A percentile compares a stretch with the other conserved stretches of the same genome.
These are phyloP conservation scores for Proteles cristata DNA, from an alignment of 2,113 vertebrate species.

Conservation along the genomic window DNA sequence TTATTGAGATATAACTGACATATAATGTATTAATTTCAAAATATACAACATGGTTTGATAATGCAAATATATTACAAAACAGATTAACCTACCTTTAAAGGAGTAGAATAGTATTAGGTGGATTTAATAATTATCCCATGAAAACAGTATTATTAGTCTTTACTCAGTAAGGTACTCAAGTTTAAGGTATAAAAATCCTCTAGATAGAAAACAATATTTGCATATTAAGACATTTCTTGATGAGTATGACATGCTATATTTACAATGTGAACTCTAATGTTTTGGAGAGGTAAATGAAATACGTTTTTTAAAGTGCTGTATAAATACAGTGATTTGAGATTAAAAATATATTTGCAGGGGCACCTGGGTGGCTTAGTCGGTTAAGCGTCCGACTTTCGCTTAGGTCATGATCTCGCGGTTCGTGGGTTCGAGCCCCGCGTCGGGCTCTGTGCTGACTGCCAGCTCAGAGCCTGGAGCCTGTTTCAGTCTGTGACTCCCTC, in stretches of 20 bases:
- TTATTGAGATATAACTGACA: background rate
- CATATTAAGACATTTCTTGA: constrained; percentile 94
- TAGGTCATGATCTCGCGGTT: too few species aligned
- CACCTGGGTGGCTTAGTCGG: too few species aligned
- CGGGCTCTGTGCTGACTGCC: too few species aligned
- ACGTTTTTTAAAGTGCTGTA: constrained; percentile 5
- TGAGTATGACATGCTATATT: constrained; percentile 91
- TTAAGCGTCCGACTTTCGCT: too few species aligned
- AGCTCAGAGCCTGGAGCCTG: too few species aligned
- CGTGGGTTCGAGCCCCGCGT: too few species aligned
- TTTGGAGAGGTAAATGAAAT: constrained; percentile 14
- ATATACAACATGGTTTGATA: background rate
- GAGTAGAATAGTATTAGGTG: background rate
- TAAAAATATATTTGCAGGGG: background rate
- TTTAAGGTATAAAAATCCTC: constrained; percentile 92
- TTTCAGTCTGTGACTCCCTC: too few species aligned
- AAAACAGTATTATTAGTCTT: constrained; percentile 71
- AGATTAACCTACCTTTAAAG: background rate
- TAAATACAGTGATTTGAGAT: background rate
- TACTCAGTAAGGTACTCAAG: constrained; percentile 92
- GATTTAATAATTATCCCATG: background rate
- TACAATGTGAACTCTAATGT: constrained; percentile 85
- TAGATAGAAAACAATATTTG: constrained; percentile 87
- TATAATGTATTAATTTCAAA: background rate
- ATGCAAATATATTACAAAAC: background rate